Evolutionary conservation across 2,888 invertebrate genomes (phyloP), one percentile per base, ranked within the genome.

Genomic region (Carabus problematicus): DNA sequence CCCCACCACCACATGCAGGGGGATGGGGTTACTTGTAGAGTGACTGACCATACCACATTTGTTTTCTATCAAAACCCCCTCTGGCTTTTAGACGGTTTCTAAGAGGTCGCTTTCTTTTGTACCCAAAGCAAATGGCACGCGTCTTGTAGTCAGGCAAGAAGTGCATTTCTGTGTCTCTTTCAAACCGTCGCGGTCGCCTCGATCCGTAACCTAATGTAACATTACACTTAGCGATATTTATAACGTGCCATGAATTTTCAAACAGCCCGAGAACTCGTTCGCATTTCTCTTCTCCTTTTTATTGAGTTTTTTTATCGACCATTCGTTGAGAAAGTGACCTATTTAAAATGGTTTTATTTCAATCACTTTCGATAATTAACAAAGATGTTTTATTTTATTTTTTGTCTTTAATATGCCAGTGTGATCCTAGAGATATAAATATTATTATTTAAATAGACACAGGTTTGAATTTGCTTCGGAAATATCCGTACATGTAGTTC

Each of bases 1-100:
- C 52, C 52, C 16, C 49, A 8, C 12, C 2, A 3, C 3, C 29
- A 29, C 29, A 3, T 2, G 29, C 3, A 6, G 6, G 2, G 29
- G 18, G 52, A 49, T 47, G 47, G 47, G 29, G 29, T 29, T 29
- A 6, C 29, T 29, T 29, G 29, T 6, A 29, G 29, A 47, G 8
- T 47, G 78, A 78, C 78, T 78, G 75, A 75, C 75, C 75, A 76
- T 75, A 73, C 75, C 75, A 75, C 79, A 79, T 79, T 79, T 79
- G 78, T 80, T 80, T 80, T 78, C 80, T 77, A 79, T 79, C 75
- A 72, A 72, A 73, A 74, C 71, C 73, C 72, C 74, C 75, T 72
- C 72, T 59, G 47, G 66, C 66, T 66, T 66, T 66, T 56, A 66
- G 63, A 19, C 60, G 52, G 52, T 19, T 19, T 60, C 52, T 54